Evolutionary conservation across 2,888 invertebrate genomes (phyloP).

Genomic region (Diarsia dahlii): DNA sequence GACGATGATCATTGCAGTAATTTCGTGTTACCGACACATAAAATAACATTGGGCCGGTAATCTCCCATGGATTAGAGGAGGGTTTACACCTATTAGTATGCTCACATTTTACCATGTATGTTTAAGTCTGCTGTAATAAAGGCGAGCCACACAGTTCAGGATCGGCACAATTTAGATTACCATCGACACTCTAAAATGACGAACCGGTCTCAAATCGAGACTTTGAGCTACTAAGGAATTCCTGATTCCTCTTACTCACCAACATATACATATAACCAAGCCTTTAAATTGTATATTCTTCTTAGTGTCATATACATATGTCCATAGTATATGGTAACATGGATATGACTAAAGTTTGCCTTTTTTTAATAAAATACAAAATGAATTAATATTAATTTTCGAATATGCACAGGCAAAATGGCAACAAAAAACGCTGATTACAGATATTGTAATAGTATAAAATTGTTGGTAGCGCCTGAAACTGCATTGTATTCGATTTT

Average conservation of each 20-base stretch:
- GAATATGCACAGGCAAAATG: neutral
- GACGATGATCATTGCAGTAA: neutral
- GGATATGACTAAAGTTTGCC: neutral
- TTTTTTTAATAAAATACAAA: neutral
- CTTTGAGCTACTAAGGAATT: neutral
- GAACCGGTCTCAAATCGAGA: neutral
- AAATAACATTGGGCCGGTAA: neutral
- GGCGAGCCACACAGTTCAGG: neutral
- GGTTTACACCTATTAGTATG: neutral
- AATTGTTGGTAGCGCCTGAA: neutral
- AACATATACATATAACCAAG: neutral
- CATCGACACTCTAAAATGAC: neutral
- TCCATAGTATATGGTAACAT: too few relatives aligned
- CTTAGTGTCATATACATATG: too few relatives aligned
- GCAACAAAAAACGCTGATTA: neutral
- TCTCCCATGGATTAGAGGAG: neutral
- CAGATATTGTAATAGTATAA: neutral
- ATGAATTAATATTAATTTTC: too few relatives aligned
- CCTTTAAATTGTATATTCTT: neutral
- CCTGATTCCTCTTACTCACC: neutral
- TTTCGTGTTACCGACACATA: neutral
- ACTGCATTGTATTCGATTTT: conserved; percentile 10
- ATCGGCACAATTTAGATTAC: neutral
- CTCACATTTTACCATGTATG: neutral
- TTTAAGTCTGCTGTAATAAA: neutral